phyloP scores from a whole-genome alignment of 2,113 vertebrate genomes.

The Xenopus tropicalis region DNA sequence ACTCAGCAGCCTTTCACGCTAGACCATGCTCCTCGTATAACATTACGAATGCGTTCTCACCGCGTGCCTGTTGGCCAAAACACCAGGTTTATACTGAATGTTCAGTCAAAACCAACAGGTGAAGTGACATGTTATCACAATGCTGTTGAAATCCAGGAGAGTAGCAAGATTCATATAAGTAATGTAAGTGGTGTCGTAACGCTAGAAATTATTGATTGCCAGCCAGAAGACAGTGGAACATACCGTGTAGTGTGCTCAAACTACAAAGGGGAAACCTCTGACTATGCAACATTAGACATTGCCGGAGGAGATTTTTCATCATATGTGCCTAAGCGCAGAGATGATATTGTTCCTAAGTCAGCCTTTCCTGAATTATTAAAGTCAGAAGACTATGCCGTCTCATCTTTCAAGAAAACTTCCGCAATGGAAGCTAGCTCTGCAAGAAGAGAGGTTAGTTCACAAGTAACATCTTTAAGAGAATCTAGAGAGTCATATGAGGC shows the following conservation, averaged over 20 bases:
- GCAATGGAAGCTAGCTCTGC: slow-evolving; percentile 77
- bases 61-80: slow-evolving; percentile 78
- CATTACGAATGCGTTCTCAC: slow-evolving; percentile 92
- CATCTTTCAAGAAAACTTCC: slow-evolving; percentile 82
- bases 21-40: slow-evolving; percentile 87
- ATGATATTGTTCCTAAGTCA: slow-evolving; percentile 81
- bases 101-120: slow-evolving; percentile 87
- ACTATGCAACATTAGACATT: slow-evolving; percentile 91
- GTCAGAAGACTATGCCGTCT: slow-evolving; percentile 83
- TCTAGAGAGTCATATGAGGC: slow-evolving; percentile 70
- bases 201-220: slow-evolving; percentile 84
- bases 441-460: slow-evolving; percentile 78
- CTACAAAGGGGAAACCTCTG: slow-evolving; percentile 89
- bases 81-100: slow-evolving; percentile 87
- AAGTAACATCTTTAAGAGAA: slow-evolving; percentile 77
- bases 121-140: slow-evolving; percentile 94
- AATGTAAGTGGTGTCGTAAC: slow-evolving; percentile 88
- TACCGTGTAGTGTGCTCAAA: slow-evolving; percentile 90
- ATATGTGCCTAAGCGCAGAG: slow-evolving; percentile 74
- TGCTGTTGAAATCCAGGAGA: slow-evolving; percentile 77
- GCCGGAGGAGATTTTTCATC: slow-evolving; percentile 79
- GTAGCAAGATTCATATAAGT: slow-evolving; percentile 80
- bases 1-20: slow-evolving; percentile 90
- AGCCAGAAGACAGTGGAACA: slow-evolving; percentile 85
- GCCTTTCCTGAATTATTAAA: slow-evolving; percentile 80